Percentiles rank a stretch among this genome's conserved stretches.
Evolutionary conservation across 2,797 vertebrate species (phyloP).

Genomic region (Pelochelys cantorii): DNA sequence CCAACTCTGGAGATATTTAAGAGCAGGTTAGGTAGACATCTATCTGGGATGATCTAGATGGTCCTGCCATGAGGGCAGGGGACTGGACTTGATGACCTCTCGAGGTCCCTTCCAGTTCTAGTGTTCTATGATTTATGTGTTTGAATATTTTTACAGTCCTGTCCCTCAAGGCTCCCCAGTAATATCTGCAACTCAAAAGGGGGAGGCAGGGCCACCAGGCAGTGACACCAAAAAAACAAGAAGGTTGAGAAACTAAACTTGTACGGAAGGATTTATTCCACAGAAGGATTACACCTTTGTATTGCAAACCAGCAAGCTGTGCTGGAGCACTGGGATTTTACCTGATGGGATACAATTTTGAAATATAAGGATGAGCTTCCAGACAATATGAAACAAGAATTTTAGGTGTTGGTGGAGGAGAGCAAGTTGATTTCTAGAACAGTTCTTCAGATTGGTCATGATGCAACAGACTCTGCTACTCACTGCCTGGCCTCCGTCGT

Average conservation of each 20-base stretch:
- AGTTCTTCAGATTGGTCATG: background rate
- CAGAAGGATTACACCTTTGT: background rate
- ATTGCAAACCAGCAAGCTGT: background rate
- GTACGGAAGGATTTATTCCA: background rate
- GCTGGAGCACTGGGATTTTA: background rate
- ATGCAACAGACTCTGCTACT: background rate
- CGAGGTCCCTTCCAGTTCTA: no score
- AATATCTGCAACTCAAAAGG: background rate
- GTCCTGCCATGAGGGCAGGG: no score
- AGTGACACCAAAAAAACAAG: background rate
- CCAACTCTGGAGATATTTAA: no score
- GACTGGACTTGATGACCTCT: no score
- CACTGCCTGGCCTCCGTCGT: background rate
- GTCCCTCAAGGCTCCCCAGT: background rate
- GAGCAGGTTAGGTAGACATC: no score
- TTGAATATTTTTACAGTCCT: background rate
- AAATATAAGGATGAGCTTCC: background rate
- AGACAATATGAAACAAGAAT: background rate
- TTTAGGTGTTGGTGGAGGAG: background rate
- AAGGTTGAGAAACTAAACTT: background rate
- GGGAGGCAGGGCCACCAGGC: background rate
- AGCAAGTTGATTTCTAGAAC: background rate
- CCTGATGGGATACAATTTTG: background rate
- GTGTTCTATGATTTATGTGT: background rate
- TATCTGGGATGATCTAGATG: no score